These are phyloP conservation scores for Allobates femoralis DNA, from an alignment of 2,797 vertebrate species.

Conservation along the genomic window DNA sequence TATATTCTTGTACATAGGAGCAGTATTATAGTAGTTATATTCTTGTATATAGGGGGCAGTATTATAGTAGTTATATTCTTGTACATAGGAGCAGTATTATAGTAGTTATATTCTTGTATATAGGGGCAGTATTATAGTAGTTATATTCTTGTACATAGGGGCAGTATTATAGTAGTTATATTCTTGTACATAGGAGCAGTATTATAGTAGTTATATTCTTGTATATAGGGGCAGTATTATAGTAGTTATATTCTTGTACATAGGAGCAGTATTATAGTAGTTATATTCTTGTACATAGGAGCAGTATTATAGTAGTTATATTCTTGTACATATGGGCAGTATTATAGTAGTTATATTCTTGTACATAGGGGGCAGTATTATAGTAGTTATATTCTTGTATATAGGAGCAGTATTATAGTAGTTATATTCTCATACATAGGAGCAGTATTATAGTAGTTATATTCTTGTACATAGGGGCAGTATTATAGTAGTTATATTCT, in stretches of 20 bases:
- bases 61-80: neutral
- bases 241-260: too few relatives aligned
- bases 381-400: slow-evolving; percentile 13
- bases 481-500: slow-evolving; percentile 4
- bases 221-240: too few relatives aligned
- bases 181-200: too few relatives aligned
- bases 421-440: slow-evolving; percentile 22
- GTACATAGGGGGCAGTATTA: neutral
- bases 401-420: slow-evolving; percentile 19
- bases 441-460: slow-evolving; percentile 8
- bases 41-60: neutral
- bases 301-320: slow-evolving; percentile 23
- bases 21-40: slow-evolving; percentile 7
- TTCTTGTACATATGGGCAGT: slow-evolving; percentile 2
- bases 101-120: neutral
- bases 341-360: slow-evolving; percentile 12
- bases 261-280: too few relatives aligned
- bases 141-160: neutral
- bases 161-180: too few relatives aligned
- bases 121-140: neutral
- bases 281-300: too few relatives aligned
- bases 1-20: neutral
- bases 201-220: too few relatives aligned
- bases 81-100: neutral
- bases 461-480: slow-evolving; percentile 22